Evolutionary conservation across 64 coral and sea anemone species (phyloP).

Genomic region (Montipora cactus): DNA sequence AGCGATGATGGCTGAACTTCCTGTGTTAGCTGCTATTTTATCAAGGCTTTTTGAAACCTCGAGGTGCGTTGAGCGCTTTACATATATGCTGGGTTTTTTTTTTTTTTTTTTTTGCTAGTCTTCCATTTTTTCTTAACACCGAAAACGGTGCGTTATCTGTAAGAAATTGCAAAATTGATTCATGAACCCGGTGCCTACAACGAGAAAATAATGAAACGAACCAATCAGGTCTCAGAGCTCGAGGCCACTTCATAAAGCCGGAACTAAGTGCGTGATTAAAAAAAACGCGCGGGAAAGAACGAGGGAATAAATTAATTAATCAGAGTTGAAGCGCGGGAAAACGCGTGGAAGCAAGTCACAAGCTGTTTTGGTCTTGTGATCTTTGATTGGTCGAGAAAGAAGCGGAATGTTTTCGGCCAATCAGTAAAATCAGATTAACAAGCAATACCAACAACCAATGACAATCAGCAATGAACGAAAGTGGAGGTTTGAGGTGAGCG

Average conservation of each 20-base stretch:
- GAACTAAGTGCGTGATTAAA: too few relatives aligned
- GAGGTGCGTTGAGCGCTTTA: conserved; percentile 55
- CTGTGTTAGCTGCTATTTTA: conserved; percentile 93
- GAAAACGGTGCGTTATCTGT: not conserved
- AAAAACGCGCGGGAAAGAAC: too few relatives aligned
- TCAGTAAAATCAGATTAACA: not conserved
- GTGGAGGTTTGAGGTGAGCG: not conserved
- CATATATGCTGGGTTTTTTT: not conserved
- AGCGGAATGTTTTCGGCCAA: not conserved
- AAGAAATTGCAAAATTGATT: not conserved
- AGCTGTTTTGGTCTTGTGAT: not conserved
- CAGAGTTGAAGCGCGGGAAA: too few relatives aligned
- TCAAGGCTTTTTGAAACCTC: conserved; percentile 99
- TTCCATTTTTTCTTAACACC: not conserved
- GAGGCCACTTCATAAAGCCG: too few relatives aligned
- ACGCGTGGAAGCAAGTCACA: too few relatives aligned
- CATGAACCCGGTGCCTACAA: not conserved
- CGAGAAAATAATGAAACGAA: not conserved
- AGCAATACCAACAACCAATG: too few relatives aligned
- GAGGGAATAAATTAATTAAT: too few relatives aligned
- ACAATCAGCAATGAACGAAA: not conserved
- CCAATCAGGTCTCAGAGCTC: too few relatives aligned
- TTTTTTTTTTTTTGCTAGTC: not conserved
- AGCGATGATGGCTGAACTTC: conserved; percentile 94
- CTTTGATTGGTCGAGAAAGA: not conserved